Base-by-base conservation (phyloP, 2,888 invertebrate species). In the Lasiommata megera region DNA sequence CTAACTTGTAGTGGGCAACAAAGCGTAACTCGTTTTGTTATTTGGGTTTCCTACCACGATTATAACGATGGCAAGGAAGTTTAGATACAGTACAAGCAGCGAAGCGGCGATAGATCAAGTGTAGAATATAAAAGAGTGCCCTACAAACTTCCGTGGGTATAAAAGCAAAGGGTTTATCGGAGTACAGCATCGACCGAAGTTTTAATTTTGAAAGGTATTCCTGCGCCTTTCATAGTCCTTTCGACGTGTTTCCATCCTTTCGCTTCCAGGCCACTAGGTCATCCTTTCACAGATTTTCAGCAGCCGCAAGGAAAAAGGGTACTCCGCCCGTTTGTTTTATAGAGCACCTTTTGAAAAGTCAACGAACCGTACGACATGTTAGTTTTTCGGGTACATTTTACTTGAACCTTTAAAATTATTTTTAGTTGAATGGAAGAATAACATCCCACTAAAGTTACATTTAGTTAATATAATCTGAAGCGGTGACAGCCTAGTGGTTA, bases 231-330 rank as follows among this genome's bases (percentile, higher is more conserved):
- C 52, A 31, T 34, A 41, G 31, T 52, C 41, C 52, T 52, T 52
- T 34, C 29, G 16, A 17, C 41, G 16, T 31, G 41, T 52, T 52
- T 31, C 31, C 52, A 41, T 41, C 52, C 41, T 52, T 52, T 51
- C 14, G 29, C 40, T 52, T 41, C 31, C 52, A 52, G 52, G 52
- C 52, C 41, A 52, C 52, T 52, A 52, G 52, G 52, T 29, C 41
- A 41, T 11, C 37, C 52, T 41, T 52, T 52, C 52, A 52, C 31
- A 6, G 41, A 23, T 40, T 41, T 52, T 52, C 8, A 52, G 52
- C 52, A 41, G 31, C 52, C 52, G 31, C 52, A 41, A 40, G 37
- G 40, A 40, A 12, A 52, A 52, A 41, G 18, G 52, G 17, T 36
- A 12, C 47, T 6, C 23, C 12, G n/a, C 6, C 23, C 17, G 29